Base-by-base conservation (phyloP, 2,797 vertebrate species). In the Lithobates sylvaticus region DNA sequence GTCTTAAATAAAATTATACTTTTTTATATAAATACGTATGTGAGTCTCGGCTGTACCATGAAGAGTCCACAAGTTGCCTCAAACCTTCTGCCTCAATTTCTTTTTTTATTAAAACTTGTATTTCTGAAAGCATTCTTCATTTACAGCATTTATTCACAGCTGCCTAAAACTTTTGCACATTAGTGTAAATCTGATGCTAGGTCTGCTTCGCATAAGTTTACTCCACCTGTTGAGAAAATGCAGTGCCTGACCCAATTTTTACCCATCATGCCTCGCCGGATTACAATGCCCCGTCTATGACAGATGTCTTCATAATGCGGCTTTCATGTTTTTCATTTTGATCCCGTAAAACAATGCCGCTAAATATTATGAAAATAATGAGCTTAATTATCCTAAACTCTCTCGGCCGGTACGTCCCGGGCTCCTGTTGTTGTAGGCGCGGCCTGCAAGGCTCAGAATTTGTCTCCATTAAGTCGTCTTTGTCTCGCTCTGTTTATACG, bases 341-440 rank as follows among this genome's bases (percentile, higher is more conserved):
- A 29, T 75, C 64, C 68, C 6, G 42, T 76, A 83, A 83, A 67
- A 83, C 36, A 75, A 47, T 74, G 16, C 61, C 42, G 61, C 64
- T 50, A 58, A 76, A 83, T 68, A 83, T 50, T 50, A 65, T n/a
- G 8, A 69, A 65, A 83, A 83, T 69, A 76, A 76, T 68, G 21
- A 32, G 18, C n/a, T 6, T 50, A 83, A 83, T 83, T 83, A 83
- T 69, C 78, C 61, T 5, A 13, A 15, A 29, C 47, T 67, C 58
- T 69, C 4, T 7, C 2, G 21, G 23, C n/a, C 18, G 54, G 21
- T 8, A 29, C 1, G 50, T 75, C 58, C 61, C 29, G 47, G 42
- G 42, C 26, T 26, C 27, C 64, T 68, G 61, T 83, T 83, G 34
- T 68, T 75, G 34, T 36, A 64, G 81, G 81, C 58, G 81, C 75